Evolutionary conservation across 2,888 invertebrate genomes (phyloP).

Genomic region (Eristalis pertinax): DNA sequence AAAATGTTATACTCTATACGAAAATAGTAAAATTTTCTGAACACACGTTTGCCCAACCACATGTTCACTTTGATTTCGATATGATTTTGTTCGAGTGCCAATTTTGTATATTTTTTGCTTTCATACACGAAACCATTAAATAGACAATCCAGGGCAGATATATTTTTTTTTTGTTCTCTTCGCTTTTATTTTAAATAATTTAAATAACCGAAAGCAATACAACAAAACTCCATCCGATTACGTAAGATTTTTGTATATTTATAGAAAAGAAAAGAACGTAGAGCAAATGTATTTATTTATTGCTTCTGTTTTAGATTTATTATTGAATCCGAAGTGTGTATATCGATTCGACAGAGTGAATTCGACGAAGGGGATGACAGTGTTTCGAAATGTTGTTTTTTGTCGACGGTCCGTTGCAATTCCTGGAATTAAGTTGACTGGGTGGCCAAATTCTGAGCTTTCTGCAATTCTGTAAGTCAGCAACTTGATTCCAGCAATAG

Average conservation of each 20-base stretch:
- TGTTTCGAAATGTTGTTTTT: constrained; percentile 9
- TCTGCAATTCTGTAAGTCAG: constrained; percentile 79
- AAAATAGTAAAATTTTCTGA: constrained; percentile 6
- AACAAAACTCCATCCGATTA: constrained; percentile 62
- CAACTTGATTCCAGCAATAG: constrained; percentile 82
- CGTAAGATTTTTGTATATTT: constrained; percentile 63
- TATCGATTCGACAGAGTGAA: constrained; percentile 42
- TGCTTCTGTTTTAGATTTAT: constrained; percentile 7
- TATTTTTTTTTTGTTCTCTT: background rate
- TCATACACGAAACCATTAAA: constrained; percentile 48
- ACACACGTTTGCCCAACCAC: constrained; percentile 25
- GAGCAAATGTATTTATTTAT: constrained; percentile 3
- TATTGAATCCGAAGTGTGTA: constrained; percentile 29
- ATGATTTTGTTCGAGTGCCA: constrained; percentile 61
- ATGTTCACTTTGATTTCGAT: constrained; percentile 20
- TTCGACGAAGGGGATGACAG: constrained; percentile 37
- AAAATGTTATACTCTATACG: background rate
- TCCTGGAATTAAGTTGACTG: constrained; percentile 82
- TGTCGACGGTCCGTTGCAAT: constrained; percentile 78
- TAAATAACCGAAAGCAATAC: constrained; percentile 63
- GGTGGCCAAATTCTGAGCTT: constrained; percentile 80
- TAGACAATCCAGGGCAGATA: constrained; percentile 64
- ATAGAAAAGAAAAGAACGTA: constrained; percentile 37
- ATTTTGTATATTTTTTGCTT: constrained; percentile 51
- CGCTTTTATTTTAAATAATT: constrained; percentile 1